A percentile compares a stretch with the other conserved stretches of the same genome.
These are phyloP conservation scores for Poecilobothrus nobilitatus DNA, from an alignment of 2,888 invertebrate species.

Conservation along the genomic window DNA sequence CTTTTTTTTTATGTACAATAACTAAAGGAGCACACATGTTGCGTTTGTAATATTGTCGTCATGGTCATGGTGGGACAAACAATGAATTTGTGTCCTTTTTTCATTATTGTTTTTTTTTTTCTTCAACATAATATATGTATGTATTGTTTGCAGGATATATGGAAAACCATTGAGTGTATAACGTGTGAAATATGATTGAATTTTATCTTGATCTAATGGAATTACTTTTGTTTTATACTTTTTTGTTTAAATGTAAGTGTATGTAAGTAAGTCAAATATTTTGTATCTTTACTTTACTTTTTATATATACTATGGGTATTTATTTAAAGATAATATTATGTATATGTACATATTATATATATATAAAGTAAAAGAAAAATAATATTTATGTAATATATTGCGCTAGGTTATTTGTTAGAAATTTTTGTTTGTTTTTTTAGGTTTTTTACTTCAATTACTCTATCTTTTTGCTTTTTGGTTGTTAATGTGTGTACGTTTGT, in stretches of 20 bases:
- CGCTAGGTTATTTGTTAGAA: background rate
- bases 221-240: background rate
- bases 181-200: slow-evolving; percentile 1
- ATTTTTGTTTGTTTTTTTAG: background rate
- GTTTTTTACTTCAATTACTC: no score
- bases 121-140: background rate
- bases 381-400: background rate
- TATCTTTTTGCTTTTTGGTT: no score
- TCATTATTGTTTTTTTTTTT: background rate
- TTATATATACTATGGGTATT: no score
- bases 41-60: background rate
- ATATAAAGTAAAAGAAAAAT: no score
- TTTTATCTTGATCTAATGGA: background rate
- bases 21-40: background rate
- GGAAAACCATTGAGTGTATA: background rate
- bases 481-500: no score
- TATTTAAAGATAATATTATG: no score
- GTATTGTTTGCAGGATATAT: no score
- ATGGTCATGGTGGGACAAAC: background rate
- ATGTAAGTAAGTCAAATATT: background rate
- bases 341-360: no score
- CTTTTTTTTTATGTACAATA: background rate
- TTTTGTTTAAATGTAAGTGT: background rate
- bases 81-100: background rate
- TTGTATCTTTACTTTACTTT: no score